Percentiles rank a stretch among this genome's conserved stretches.
phyloP scores from a whole-genome alignment of 2,888 invertebrate species.

The Coecobrya sp. region DNA sequence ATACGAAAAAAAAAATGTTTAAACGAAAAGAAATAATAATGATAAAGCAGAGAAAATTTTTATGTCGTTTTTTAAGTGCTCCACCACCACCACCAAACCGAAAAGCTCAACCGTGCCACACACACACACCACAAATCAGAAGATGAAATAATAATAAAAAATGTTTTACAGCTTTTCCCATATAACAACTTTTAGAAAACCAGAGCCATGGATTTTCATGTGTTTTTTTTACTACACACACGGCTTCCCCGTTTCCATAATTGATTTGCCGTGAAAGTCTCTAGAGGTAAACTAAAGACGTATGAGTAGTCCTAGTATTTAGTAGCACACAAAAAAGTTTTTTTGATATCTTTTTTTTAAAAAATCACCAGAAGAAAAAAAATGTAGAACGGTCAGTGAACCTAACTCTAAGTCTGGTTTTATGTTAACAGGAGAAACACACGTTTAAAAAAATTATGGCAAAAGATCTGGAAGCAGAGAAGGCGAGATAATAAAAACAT shows the following conservation, averaged over 20 bases:
- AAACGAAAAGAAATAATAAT: neutral
- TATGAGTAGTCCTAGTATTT: neutral
- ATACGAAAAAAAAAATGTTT: neutral
- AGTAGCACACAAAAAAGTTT: neutral
- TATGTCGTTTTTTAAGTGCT: neutral
- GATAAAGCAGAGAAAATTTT: too few relatives aligned
- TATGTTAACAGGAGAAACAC: neutral
- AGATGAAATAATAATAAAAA: too few relatives aligned
- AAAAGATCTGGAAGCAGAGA: neutral
- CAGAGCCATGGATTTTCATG: neutral
- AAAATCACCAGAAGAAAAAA: neutral
- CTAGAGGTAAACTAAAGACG: conserved; percentile 22
- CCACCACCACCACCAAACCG: neutral
- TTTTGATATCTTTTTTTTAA: neutral
- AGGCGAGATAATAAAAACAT: neutral
- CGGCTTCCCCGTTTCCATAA: neutral
- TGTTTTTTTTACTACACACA: neutral
- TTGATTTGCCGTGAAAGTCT: conserved; percentile 15
- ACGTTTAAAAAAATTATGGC: neutral
- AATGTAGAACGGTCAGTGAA: conserved; percentile 45
- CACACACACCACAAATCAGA: too few relatives aligned
- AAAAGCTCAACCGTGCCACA: neutral
- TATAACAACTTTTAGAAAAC: neutral
- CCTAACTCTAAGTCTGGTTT: neutral
- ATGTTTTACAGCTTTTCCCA: too few relatives aligned